Conservation (phyloP, 35 echinoderm and acorn worm species). For the Amphiura filiformis region DNA sequence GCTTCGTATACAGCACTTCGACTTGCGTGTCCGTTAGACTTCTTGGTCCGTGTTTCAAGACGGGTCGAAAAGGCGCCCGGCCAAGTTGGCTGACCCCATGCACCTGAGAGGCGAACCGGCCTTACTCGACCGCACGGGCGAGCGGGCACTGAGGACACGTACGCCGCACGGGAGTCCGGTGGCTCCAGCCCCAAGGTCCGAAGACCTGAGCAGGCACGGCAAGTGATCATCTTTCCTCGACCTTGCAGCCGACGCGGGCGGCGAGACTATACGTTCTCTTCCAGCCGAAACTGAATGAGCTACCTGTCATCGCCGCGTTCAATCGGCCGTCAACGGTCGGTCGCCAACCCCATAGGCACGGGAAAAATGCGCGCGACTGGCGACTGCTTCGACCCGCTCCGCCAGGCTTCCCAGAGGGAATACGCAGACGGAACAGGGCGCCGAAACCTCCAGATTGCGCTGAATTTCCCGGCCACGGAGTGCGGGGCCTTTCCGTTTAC, state of each 20-base stretch:
- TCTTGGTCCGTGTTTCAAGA: slow-evolving; percentile 97
- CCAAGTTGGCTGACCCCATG: slow-evolving; percentile 39
- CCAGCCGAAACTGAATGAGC: neutral
- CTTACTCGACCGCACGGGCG: neutral
- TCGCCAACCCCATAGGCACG: slow-evolving; percentile 20
- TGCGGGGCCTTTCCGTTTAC: no score
- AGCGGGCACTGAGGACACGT: neutral
- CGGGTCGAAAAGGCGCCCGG: slow-evolving; percentile 59
- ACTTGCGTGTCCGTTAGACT: slow-evolving; percentile 86
- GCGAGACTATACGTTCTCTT: slow-evolving; percentile 23
- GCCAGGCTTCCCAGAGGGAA: neutral
- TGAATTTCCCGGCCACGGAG: neutral
- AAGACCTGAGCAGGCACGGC: slow-evolving; percentile 25
- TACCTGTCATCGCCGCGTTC: neutral
- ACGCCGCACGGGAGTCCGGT: neutral
- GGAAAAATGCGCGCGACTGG: slow-evolving; percentile 21
- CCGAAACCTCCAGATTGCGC: neutral
- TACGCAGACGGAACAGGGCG: neutral
- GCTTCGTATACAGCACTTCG: slow-evolving; percentile 10
- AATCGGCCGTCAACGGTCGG: slow-evolving; percentile 11
- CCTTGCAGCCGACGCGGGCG: neutral
- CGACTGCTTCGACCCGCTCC: neutral
- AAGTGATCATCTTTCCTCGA: slow-evolving; percentile 16
- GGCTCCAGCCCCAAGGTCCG: slow-evolving; percentile 41
- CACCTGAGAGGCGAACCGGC: slow-evolving; percentile 17